Base-by-base conservation (phyloP, 2,888 invertebrate genomes). In the Rhagium mordax region DNA sequence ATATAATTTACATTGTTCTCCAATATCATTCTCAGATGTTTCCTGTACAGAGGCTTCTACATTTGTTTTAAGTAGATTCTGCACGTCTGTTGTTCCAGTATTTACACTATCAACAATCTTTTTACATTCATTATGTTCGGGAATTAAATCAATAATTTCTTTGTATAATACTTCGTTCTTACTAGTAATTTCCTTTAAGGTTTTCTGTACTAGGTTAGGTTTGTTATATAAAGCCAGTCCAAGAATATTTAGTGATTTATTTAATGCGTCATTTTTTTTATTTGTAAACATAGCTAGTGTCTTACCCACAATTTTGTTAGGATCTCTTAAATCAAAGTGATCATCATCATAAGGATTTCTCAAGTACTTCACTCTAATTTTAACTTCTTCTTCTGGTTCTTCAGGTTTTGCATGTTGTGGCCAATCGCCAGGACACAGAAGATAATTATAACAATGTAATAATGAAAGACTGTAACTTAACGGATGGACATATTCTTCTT, bases 311-410 rank as follows among this genome's bases (percentile, higher is more conserved):
- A 96, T 88, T 83, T 92, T 90, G 24, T 90, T 86, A 5, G 93
- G 91, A 78, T 95, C 93, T 72, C 87, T 91, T 18, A 98, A 89
- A 87, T 97, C 97, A 88, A 97, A 96, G 87, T 98, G 97, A 84
- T 96, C 94, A 89, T 98, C 98, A 88, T 94, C 94, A 85, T 91
- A 95, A 0, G 94, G 93, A 85, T 97, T 96, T 81, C 94, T 91
- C 48, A 99, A 84, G 85, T 91, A 98, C 71, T 90, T 91, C 0
- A 98, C 93, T 79, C 97, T 90, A 65, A 86, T 81, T 85, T 88
- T 89, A 21, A 86, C 86, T 84, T 84, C 89, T 73, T 89, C 89
- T 68, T 86, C 86, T 4, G 89, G 87, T 79, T 89, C 88, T 71
- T 88, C 88, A 6, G 86, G 84, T 65, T 83, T 78, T 62, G 79